These are phyloP conservation scores for Vannuccia rotundouncinata DNA, from an alignment of 2,888 invertebrate species.

Conservation along the genomic window DNA sequence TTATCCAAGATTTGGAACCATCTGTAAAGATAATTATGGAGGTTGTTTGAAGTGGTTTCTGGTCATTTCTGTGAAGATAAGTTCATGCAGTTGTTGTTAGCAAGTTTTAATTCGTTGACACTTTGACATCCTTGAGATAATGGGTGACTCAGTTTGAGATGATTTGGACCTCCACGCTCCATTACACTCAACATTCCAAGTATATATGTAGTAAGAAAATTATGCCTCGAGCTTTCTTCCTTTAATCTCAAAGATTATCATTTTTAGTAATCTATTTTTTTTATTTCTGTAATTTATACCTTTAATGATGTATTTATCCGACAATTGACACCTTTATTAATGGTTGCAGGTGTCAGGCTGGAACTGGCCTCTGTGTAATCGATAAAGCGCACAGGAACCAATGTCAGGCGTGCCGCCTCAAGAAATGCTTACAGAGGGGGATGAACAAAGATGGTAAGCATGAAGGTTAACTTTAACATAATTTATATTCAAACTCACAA, in stretches of 20 bases:
- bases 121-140: neutral
- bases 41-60: constrained; percentile 99
- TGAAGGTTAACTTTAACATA: no score
- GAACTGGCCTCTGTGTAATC: constrained; percentile 90
- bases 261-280: no score
- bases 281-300: no score
- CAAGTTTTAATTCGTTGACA: constrained; percentile 63
- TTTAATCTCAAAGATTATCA: no score
- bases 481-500: no score
- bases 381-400: constrained; percentile 98
- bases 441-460: constrained; percentile 99
- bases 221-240: no score
- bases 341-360: constrained; percentile 89
- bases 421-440: constrained; percentile 95
- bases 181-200: neutral
- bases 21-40: no score
- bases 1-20: no score
- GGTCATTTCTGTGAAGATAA: constrained; percentile 94
- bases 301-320: neutral
- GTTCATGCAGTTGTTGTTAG: constrained; percentile 91
- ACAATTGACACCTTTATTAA: neutral
- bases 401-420: constrained; percentile 93
- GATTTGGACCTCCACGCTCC: neutral
- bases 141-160: neutral
- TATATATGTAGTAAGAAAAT: no score